Base-by-base conservation (phyloP, 2,113 vertebrate genomes). In the Hippocampus mohnikei region DNA sequence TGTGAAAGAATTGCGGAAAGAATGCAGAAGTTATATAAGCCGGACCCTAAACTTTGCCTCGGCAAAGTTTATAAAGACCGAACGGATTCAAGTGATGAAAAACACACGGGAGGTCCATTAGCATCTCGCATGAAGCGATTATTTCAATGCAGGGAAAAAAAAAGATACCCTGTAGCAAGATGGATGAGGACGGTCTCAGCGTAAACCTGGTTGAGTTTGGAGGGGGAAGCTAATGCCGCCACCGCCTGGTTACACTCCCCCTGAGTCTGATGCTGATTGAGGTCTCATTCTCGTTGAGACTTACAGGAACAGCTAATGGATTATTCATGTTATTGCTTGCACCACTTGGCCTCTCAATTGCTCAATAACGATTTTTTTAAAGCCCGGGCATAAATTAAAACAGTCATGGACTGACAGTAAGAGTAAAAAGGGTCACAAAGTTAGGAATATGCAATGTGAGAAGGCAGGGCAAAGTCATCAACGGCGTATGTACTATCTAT, bases 321-420 rank as follows among this genome's bases (percentile, higher is more conserved):
- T 89, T 89, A 89, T 90, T 91, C 85, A 87, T 90, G 84, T 81
- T 85, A 88, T 78, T 81, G 78, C 83, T 78, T 69, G 72, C 71
- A 83, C 77, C 74, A 75, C 74, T 81, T 88, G 75, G 70, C 66
- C 77, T 79, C 73, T 3, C 69, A 74, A 72, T 78, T 79, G 84
- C 78, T 81, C 79, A 61, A 80, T 81, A 80, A 74, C 48, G 48
- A 84, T 85, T 79, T 85, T 79, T 82, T 80, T 82, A 76, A 82
- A 83, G 70, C 52, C 53, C 0, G 64, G 75, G 53, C 71, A 84
- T 87, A 81, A 82, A 87, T 87, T 80, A 73, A 74, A 85, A 79
- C 74, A 75, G 74, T 81, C 50, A 9, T 73, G 62, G 68, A 55
- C 18, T 77, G 87, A 82, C 80, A 71, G 81, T 52, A 44, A 53